Percentiles rank a stretch among this genome's conserved stretches.
Conservation (phyloP, 2,888 invertebrate genomes). For the Volucella inanis region DNA sequence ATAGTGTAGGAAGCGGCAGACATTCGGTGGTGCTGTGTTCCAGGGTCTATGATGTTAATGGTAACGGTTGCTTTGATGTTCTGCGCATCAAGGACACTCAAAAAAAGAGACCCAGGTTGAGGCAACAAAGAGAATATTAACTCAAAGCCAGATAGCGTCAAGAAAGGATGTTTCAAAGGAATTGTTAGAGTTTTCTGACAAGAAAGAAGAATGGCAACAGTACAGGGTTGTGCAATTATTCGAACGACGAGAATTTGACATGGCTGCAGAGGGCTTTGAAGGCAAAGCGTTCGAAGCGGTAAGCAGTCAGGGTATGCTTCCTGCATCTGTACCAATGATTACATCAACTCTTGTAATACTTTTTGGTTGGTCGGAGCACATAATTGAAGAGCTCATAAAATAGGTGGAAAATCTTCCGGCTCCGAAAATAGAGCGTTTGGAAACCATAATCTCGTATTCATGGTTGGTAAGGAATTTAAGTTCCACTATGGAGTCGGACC, state of each 20-base stretch:
- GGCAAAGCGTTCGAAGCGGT: conserved; percentile 1
- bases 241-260: conserved; percentile 25
- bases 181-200: conserved; percentile 45
- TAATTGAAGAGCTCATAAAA: conserved; percentile 45
- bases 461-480: conserved; percentile 56
- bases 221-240: conserved; percentile 53
- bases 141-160: conserved; percentile 43
- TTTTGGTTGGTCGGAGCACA: conserved; percentile 57
- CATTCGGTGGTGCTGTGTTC: no score
- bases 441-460: conserved; percentile 50
- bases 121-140: no score
- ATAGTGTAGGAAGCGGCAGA: no score
- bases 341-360: conserved; percentile 58
- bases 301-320: conserved; percentile 42
- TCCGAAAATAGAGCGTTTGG: conserved; percentile 42
- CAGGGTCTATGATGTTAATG: no score
- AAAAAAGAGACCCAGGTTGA: no score
- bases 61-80: no score
- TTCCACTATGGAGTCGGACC: conserved; percentile 55
- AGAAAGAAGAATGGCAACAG: conserved; percentile 59
- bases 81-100: no score
- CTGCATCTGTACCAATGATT: conserved; percentile 47
- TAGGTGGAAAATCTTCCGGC: conserved; percentile 29
- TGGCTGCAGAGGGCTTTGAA: neutral
- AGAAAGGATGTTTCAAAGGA: conserved; percentile 57